These are phyloP conservation scores for Beroe ovata DNA, from an alignment of 37 sponge, comb jelly and placozoan genomes.

Conservation along the genomic window DNA sequence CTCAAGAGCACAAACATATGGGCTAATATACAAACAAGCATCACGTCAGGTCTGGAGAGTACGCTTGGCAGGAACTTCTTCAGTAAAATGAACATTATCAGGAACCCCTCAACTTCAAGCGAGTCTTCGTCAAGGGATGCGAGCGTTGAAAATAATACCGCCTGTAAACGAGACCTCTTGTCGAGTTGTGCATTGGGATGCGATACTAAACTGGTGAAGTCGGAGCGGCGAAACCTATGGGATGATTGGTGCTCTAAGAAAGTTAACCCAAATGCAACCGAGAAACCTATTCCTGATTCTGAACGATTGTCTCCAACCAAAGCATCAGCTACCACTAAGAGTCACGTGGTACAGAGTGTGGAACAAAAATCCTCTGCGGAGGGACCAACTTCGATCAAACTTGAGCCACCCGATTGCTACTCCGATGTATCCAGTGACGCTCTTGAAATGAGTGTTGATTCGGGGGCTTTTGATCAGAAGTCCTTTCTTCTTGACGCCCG, in stretches of 20 bases:
- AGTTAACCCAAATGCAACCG: not conserved
- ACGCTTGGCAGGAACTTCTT: not conserved
- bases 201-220: not conserved
- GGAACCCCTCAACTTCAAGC: not conserved
- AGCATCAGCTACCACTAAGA: not conserved
- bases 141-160: not conserved
- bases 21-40: slow-evolving; percentile 2
- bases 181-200: not conserved
- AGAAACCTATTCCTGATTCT: not conserved
- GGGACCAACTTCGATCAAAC: not conserved
- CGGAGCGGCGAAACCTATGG: not conserved
- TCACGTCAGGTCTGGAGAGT: not conserved
- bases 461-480: not conserved
- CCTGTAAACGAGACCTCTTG: not conserved
- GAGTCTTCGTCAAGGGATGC: slow-evolving; percentile 13
- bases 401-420: not conserved
- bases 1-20: slow-evolving; percentile 1
- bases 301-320: not conserved
- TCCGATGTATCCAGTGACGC: not conserved
- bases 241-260: not conserved
- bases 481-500: not conserved
- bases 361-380: not conserved
- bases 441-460: not conserved
- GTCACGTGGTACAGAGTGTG: not conserved
- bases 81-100: not conserved